Conservation (phyloP, 2,113 vertebrate genomes). For the Saguinus midas region DNA sequence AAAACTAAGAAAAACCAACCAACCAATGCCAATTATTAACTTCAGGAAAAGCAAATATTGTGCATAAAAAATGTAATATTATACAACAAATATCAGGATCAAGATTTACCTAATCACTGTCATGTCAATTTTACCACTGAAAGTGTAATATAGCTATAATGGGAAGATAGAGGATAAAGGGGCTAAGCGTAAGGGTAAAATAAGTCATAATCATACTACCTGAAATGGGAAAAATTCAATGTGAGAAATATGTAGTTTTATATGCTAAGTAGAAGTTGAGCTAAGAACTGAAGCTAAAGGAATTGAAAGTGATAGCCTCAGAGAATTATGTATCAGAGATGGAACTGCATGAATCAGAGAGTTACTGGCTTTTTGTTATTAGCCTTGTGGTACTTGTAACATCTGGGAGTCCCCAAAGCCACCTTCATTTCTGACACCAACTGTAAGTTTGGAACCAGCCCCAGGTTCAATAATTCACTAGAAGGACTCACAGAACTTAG, state of each 20-base stretch:
- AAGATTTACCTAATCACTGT: neutral
- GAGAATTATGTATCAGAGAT: neutral
- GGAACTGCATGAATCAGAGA: neutral
- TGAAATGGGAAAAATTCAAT: neutral
- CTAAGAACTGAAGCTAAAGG: slow-evolving; percentile 9
- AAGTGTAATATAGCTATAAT: neutral
- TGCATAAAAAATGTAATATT: neutral
- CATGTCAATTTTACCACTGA: neutral
- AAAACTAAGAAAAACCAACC: neutral
- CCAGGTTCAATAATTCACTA: neutral
- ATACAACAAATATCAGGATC: neutral
- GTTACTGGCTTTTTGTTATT: neutral
- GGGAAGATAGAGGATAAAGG: neutral
- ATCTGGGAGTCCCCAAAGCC: neutral
- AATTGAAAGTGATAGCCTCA: neutral
- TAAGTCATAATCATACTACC: neutral
- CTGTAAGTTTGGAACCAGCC: neutral
- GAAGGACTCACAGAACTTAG: neutral
- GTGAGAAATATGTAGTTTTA: neutral
- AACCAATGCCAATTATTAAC: neutral
- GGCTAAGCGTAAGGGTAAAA: neutral
- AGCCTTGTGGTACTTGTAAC: neutral
- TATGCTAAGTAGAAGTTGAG: neutral
- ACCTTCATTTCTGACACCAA: neutral
- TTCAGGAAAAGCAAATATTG: neutral